Percentiles rank a stretch among this genome's conserved stretches.
Conservation (phyloP, 2,113 vertebrate genomes). For the Pseudopodoces humilis region DNA sequence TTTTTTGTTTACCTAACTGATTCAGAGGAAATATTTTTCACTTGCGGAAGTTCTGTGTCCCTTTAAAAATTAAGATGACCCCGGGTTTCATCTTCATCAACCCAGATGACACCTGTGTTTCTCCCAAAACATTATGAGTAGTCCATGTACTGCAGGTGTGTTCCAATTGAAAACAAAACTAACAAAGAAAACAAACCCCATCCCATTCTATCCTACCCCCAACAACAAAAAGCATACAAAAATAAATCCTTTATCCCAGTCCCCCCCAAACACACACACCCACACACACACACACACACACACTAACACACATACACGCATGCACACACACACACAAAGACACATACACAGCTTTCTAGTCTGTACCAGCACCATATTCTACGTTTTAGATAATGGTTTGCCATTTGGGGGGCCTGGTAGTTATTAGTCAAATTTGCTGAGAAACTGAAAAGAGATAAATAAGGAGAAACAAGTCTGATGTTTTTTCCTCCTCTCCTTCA, state of each 20-base stretch:
- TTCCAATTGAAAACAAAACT: neutral
- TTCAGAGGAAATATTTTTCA: neutral
- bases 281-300: neutral
- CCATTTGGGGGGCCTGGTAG: neutral
- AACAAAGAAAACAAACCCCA: neutral
- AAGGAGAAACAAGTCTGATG: constrained; percentile 1
- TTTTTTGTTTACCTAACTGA: neutral
- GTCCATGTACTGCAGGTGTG: neutral
- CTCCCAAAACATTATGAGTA: neutral
- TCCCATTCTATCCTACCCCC: neutral
- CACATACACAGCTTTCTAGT: neutral
- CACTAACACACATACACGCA: no score
- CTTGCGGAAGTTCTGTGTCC: neutral
- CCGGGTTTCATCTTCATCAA: neutral
- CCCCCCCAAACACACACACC: accelerated
- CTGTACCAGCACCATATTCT: neutral
- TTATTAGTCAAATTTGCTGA: neutral
- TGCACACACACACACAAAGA: neutral
- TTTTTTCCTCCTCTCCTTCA: neutral
- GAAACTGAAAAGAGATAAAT: neutral
- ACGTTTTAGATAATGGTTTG: neutral
- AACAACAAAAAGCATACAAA: neutral
- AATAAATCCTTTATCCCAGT: neutral
- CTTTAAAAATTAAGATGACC: neutral
- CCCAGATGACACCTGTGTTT: no score